Conservation (phyloP, 2,797 vertebrate genomes). For the Garrulus glandarius region DNA sequence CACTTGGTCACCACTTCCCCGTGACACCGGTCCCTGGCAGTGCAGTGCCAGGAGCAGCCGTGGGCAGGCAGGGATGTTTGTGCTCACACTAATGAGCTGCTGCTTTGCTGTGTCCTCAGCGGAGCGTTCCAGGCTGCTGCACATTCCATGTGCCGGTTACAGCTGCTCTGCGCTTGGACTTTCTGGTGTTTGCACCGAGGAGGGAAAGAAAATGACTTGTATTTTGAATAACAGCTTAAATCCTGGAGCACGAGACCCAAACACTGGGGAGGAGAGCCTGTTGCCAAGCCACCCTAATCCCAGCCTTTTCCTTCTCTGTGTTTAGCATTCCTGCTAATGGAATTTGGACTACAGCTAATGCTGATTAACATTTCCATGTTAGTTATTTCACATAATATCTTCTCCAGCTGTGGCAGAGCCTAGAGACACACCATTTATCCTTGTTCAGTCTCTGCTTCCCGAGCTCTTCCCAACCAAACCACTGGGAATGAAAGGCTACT, state of each 20-base stretch:
- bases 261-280: not conserved
- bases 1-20: accelerated
- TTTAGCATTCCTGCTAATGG: not conserved
- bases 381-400: not conserved
- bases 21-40: accelerated
- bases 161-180: not conserved
- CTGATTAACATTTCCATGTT: not conserved
- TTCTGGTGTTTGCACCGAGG: accelerated
- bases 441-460: not conserved
- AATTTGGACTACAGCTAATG: not conserved
- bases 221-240: not conserved
- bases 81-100: not conserved
- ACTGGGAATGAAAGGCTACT: not conserved
- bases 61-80: not conserved
- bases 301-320: not conserved
- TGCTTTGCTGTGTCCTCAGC: not conserved
- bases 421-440: not conserved
- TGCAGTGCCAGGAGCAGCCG: accelerated
- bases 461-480: not conserved
- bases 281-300: not conserved
- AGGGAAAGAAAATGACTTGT: not conserved
- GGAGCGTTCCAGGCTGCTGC: not conserved
- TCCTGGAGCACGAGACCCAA: not conserved
- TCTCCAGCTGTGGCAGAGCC: not conserved
- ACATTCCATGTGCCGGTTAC: accelerated